Base-by-base conservation (phyloP, 1,140 invertebrate species). In the Protaetia brevitarsis region DNA sequence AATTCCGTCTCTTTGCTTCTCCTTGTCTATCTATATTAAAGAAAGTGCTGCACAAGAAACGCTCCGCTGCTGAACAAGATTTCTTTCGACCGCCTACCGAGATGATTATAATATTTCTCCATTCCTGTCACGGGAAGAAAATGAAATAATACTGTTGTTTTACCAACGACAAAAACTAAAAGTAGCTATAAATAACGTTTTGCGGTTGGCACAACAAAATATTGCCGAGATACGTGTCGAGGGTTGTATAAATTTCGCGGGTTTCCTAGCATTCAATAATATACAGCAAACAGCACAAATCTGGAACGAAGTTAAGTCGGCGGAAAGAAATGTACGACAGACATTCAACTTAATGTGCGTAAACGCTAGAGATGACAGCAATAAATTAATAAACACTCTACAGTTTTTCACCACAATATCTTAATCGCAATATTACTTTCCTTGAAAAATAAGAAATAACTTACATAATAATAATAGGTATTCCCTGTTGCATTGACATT, bases 91-190 rank as follows among this genome's bases (percentile, higher is more conserved):
- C 37, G 37, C 37, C 37, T 45, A 45, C 37, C 8, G 2, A 13
- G 37, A 16, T 45, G 37, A 45, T 45, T n/a, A 21, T 45, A n/a
- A 6, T 45, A 45, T 19, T 6, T 45, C 23, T 45, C 37, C 13
- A 45, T 45, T 45, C 37, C 13, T 45, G 37, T 45, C 37, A 2
- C 2, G 13, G 37, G 23, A 13, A 13, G n/a, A n/a, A n/a, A 19
- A 45, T 45, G 37, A 45, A 45, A 19, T 45, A 45, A 19, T 21
- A 21, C 23, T 45, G 37, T 45, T 45, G n/a, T n/a, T 45, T 45
- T 45, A 45, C n/a, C 23, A 45, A 45, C 5, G 13, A 45, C 23
- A 45, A 45, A 45, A 45, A 45, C 8, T 19, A 5, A 8, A 3
- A 13, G 34, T 36, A 10, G 37, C 37, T 19, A 45, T 45, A 45